Evolutionary conservation across 2,797 vertebrate genomes (phyloP), one percentile per base, ranked within the genome.

Genomic region (Diplodus sargus): DNA sequence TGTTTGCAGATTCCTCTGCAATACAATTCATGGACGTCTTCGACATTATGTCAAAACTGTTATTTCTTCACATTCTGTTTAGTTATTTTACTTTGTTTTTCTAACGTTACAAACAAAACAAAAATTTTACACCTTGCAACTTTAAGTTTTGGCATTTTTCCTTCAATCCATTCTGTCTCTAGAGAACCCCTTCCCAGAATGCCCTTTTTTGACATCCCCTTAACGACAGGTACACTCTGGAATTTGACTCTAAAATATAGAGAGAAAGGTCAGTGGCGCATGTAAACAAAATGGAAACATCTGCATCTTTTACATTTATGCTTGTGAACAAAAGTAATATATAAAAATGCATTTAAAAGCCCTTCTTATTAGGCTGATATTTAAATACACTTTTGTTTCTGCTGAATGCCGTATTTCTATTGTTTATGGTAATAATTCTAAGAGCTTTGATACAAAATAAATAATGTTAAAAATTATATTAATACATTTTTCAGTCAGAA

Each of bases 401-500:
- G 30, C 6, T 6, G 30, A 6, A 34, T 7, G 28, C 28, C 28
- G 28, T 30, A 30, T 30, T 6, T 34, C 30, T 42, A n/a, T 18
- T 8, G 22, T 56, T 57, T 22, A 30, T 14, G 42, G 16, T n/a
- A 47, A 18, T 18, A 11, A 51, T 2, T 42, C 22, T 28, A 22
- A 34, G 4, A 67, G 64, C 57, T 77, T 28, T 52, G 2, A 75
- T 84, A 72, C 22, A 58, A 79, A 74, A 47, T 70, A 75, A 78
- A 82, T 49, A 16, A 56, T 64, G 6, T 34, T 34, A 34, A 6
- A 34, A 34, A 34, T 34, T 0, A 7, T 0, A 34, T 6, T 34
- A 34, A 34, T 17, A 0, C 3, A 5, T 8, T 10, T 16, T 84
- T 84, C 81, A 85, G 76, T 84, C 76, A 77, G n/a, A 82, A 57